Conservation (phyloP, 2,797 vertebrate species). For the Parauchenoglanis ngamensis region DNA sequence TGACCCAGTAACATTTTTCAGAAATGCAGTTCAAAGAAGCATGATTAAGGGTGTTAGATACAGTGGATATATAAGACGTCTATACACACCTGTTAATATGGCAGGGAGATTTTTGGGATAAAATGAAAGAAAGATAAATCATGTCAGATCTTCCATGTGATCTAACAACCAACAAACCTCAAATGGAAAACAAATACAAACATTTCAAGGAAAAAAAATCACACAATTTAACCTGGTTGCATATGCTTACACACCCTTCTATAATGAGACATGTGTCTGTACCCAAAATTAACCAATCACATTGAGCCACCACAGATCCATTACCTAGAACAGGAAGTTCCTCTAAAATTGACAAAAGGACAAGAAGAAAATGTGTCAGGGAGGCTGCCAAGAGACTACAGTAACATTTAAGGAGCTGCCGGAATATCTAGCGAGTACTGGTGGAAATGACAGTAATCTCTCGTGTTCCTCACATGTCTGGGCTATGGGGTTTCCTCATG, state of each 20-base stretch:
- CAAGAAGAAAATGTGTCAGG: background rate
- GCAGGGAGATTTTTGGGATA: background rate
- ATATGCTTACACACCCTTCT: background rate
- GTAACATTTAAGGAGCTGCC: background rate
- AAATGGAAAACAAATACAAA: background rate
- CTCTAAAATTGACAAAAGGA: background rate
- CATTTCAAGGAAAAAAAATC: background rate
- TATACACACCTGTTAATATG: background rate
- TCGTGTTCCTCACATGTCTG: background rate
- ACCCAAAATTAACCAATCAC: background rate
- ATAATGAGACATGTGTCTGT: background rate
- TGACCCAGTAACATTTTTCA: background rate
- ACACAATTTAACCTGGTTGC: background rate
- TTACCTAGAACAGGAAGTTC: background rate
- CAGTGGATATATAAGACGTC: background rate
- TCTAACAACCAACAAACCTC: too few relatives aligned
- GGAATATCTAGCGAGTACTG: background rate
- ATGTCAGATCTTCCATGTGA: background rate
- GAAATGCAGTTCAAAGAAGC: background rate
- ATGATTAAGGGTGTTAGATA: background rate
- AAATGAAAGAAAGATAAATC: background rate
- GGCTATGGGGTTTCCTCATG: too few relatives aligned
- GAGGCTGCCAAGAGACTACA: background rate
- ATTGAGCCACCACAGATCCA: background rate
- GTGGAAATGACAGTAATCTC: background rate